Evolutionary conservation across 2,113 vertebrate species (phyloP), one percentile per base, ranked within the genome.

Genomic region (Xyliphius kryptos): DNA sequence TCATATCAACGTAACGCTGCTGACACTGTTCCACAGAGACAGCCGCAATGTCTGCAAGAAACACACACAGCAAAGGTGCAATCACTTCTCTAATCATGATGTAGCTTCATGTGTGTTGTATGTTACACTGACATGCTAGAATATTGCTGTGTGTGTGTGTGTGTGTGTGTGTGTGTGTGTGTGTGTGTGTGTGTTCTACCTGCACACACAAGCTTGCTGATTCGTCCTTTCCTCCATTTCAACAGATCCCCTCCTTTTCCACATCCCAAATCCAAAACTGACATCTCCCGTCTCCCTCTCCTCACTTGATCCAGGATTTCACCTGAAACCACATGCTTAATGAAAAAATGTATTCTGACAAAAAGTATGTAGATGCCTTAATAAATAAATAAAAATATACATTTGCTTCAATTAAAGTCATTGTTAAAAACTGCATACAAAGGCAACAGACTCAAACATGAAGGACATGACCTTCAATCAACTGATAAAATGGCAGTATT

Each of bases 211-310:
- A 99, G 79, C 75, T 86, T 92, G 74, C 67, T 77, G 63, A 99
- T 99, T 68, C 85, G 88, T 36, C 94, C 96, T 76, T 91, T 94
- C 70, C 84, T 94, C 96, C 96, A 99, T 56, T 99, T 99, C 52
- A 96, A 83, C 15, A 99, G 85, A 73, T 99, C 96, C 74, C 96
- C 96, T 72, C 96, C 95, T 88, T 99, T 99, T 17, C 96, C 96
- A 85, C 95, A 97, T 71, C 96, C 96, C 13, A 99, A 82, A 65
- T 99, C 96, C 79, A 99, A 63, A 58, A 97, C 96, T 14, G 83
- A 85, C 70, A 97, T 79, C 20, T 85, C 85, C 66, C 26, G 73
- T 11, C 14, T 74, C 68, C 78, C 89, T 70, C 73, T 77, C 36
- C 87, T 83, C 38, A 96, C 83, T 26, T 81, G 79, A 11, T 95